Evolutionary conservation across 2,113 vertebrate genomes (phyloP).

Genomic region (Ramphastos sulfuratus): DNA sequence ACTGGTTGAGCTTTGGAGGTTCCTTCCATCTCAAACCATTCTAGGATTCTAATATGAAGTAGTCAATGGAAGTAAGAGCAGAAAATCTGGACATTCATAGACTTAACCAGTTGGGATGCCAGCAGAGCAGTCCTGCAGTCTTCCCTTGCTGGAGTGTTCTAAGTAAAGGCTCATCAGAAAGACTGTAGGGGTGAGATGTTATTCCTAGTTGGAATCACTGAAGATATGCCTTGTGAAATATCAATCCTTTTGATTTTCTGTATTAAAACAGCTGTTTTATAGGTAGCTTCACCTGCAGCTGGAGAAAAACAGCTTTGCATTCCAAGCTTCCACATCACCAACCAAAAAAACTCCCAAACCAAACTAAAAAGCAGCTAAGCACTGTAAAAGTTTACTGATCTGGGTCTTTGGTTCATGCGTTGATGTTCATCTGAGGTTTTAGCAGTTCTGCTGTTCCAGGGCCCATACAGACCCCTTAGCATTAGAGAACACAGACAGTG

Average conservation of each 20-base stretch:
- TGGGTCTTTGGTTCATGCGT: not conserved
- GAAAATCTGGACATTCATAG: not conserved
- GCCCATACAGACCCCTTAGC: not conserved
- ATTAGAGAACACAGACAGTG: not conserved
- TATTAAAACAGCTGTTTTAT: not conserved
- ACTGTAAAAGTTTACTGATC: not conserved
- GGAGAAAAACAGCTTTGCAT: not conserved
- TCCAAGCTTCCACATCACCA: not conserved
- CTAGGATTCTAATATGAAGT: not conserved
- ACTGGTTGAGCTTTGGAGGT: too few species aligned
- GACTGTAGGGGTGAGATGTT: not conserved
- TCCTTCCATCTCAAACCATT: too few species aligned
- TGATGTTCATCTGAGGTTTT: not conserved
- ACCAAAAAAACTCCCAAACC: too few species aligned
- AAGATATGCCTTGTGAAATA: not conserved
- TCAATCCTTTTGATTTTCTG: not conserved
- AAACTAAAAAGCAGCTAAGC: not conserved
- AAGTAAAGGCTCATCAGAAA: not conserved
- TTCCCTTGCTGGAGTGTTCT: not conserved
- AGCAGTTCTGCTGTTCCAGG: not conserved
- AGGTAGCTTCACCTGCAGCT: not conserved
- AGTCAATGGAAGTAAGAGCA: not conserved
- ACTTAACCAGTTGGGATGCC: rapidly evolving
- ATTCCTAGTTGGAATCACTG: not conserved
- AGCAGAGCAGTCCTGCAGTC: not conserved